Percentiles rank a stretch among this genome's conserved stretches.
Evolutionary conservation across 2,888 invertebrate genomes (phyloP).

Genomic region (Lomographa bimaculata): DNA sequence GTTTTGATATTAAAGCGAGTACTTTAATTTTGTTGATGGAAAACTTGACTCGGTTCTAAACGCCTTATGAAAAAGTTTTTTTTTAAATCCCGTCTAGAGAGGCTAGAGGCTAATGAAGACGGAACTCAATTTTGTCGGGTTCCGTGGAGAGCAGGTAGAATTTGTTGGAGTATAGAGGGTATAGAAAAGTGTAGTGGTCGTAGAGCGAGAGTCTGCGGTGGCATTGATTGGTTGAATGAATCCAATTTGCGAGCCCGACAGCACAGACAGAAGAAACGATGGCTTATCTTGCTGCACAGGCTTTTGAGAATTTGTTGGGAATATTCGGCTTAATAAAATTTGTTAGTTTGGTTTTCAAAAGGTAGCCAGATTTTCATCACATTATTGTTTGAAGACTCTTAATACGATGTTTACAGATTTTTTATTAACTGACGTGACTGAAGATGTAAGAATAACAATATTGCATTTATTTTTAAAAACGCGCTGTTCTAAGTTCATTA

Average conservation of each 20-base stretch:
- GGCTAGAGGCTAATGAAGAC: conserved; percentile 71
- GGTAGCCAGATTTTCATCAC: too few relatives aligned
- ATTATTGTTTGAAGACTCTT: too few relatives aligned
- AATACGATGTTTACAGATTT: too few relatives aligned
- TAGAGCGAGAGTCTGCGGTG: conserved; percentile 34
- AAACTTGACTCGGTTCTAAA: conserved; percentile 71
- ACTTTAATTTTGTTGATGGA: conserved; percentile 79
- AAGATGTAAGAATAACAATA: too few relatives aligned
- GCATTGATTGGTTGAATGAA: conserved; percentile 61
- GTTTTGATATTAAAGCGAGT: conserved; percentile 73
- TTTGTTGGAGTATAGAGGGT: conserved; percentile 31
- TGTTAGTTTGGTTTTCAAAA: neutral
- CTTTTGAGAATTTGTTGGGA: conserved; percentile 21
- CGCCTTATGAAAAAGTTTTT: conserved; percentile 66
- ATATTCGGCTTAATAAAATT: conserved; percentile 11
- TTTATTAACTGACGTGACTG: too few relatives aligned
- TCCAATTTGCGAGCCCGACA: conserved; percentile 52
- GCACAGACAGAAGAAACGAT: conserved; percentile 39
- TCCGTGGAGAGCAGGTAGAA: conserved; percentile 37
- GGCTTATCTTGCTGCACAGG: conserved; percentile 34
- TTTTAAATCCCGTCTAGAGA: conserved; percentile 56
- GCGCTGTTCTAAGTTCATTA: neutral
- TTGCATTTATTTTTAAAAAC: too few relatives aligned
- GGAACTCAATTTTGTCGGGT: conserved; percentile 65
- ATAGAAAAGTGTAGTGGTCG: conserved; percentile 39